Evolutionary conservation across 2,113 vertebrate species (phyloP).

Genomic region (Edolisoma coerulescens): DNA sequence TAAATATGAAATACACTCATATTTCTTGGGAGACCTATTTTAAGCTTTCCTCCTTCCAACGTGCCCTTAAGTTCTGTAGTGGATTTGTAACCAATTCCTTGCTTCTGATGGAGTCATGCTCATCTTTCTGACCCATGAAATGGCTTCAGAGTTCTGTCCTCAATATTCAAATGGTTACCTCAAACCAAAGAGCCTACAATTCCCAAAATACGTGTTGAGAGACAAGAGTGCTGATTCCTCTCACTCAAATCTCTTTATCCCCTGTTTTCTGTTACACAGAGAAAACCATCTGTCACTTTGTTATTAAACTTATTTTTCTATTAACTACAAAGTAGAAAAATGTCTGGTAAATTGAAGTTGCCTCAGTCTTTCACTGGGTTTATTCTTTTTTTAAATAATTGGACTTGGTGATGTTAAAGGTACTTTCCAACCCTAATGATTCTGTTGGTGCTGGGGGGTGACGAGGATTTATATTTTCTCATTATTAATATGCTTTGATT

Average conservation of each 20-base stretch:
- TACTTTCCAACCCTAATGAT: not conserved
- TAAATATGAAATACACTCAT: not conserved
- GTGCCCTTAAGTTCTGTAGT: not conserved
- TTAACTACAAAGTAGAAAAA: not conserved
- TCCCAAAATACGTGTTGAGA: not conserved
- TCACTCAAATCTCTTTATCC: not conserved
- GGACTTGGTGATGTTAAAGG: not conserved
- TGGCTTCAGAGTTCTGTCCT: not conserved
- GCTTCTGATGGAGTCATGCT: not conserved
- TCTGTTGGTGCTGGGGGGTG: not conserved
- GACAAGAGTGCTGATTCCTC: not conserved
- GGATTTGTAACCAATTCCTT: not conserved
- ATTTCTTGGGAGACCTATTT: not conserved
- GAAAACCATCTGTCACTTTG: not conserved
- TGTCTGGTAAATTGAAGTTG: not conserved
- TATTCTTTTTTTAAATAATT: not conserved
- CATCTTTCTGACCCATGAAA: not conserved
- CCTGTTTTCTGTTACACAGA: not conserved
- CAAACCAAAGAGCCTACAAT: not conserved
- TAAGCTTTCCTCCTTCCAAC: not conserved
- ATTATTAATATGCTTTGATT: not conserved
- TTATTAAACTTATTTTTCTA: not conserved
- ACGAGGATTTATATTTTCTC: not conserved
- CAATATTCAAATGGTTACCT: not conserved
- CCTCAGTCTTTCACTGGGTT: not conserved